Conservation (phyloP, 1,140 invertebrate genomes). For the Platyscapa corneri region DNA sequence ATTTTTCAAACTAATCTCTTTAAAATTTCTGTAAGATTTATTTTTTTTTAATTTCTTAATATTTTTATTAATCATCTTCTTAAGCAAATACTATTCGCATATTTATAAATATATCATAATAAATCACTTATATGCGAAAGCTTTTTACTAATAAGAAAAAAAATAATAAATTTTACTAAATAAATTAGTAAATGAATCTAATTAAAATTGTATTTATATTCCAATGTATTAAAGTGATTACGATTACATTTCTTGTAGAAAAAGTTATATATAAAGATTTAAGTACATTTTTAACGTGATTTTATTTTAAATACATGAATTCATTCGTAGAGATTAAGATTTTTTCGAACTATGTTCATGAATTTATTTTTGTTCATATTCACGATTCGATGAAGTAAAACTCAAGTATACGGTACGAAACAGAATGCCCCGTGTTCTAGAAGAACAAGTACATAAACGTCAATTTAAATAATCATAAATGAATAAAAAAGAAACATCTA, state of each 20-base stretch:
- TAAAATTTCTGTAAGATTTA: too few species aligned
- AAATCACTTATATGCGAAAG: too few species aligned
- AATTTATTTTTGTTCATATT: constrained; percentile 11
- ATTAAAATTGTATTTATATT: background rate
- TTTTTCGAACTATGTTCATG: background rate
- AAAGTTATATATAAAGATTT: background rate
- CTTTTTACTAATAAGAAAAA: background rate
- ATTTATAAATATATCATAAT: too few species aligned
- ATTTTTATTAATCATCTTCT: too few species aligned
- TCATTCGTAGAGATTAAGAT: background rate
- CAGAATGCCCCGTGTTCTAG: constrained; percentile 23
- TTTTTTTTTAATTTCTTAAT: too few species aligned
- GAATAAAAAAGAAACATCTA: constrained; percentile 44
- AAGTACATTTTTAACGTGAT: background rate
- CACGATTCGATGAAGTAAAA: constrained; percentile 3
- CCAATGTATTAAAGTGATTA: too few species aligned
- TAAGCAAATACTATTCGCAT: too few species aligned
- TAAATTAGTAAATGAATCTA: background rate
- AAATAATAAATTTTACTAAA: background rate
- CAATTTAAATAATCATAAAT: constrained; percentile 45
- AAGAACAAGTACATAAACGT: constrained; percentile 47
- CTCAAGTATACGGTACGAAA: background rate
- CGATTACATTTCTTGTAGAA: background rate
- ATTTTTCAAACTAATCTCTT: too few species aligned
- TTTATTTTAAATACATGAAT: background rate